Base-by-base conservation (phyloP, 1,140 invertebrate genomes). In the Matsumurasca onukii region DNA sequence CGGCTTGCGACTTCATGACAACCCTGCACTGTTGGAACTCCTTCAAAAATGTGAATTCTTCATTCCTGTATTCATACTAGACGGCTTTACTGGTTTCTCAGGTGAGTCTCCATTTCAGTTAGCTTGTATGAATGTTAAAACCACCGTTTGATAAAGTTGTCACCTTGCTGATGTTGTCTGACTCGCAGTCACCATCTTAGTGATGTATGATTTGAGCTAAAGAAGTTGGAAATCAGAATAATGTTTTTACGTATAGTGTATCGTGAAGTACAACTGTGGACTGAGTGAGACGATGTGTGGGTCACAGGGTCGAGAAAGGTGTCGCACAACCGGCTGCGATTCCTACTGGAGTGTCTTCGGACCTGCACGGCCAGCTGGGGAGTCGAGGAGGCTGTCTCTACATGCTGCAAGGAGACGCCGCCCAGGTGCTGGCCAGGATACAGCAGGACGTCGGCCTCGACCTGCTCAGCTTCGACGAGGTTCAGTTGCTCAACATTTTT, bases 1-100 rank as follows among this genome's bases (percentile, higher is more conserved):
- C 78, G 89, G 89, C 2, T 75, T 91, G 24, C 81, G 89, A 15
- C 79, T 92, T 0, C 89, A 91, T 76, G 89, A 91, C 77, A 91
- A 91, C 78, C 88, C 89, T 1, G 84, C 89, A 0, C 69, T 91
- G n/a, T 72, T 85, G 15, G 79, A 83, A 27, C 87, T 87, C 0
- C 70, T 87, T 0, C 76, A 83, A 48, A 81, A 86, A 61, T 75
- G 67, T n/a, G 75, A 74, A 66, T 79, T 81, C 0, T 79, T 88
- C 70, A 86, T 87, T 70, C 86, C 88, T 0, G 75, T 91, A 1
- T 91, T 89, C 73, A 89, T 91, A 64, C 90, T 91, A 76, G 89
- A 91, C 78, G 88, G 88, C 59, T 84, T 88, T 76, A 88, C 85
- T 69, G 88, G 55, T 3, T 24, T 59, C 12, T 59, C 87, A 76